Percentiles rank a stretch among this genome's conserved stretches.
Evolutionary conservation across 2,888 invertebrate genomes (phyloP).

Genomic region (Pseudococcus viburni): DNA sequence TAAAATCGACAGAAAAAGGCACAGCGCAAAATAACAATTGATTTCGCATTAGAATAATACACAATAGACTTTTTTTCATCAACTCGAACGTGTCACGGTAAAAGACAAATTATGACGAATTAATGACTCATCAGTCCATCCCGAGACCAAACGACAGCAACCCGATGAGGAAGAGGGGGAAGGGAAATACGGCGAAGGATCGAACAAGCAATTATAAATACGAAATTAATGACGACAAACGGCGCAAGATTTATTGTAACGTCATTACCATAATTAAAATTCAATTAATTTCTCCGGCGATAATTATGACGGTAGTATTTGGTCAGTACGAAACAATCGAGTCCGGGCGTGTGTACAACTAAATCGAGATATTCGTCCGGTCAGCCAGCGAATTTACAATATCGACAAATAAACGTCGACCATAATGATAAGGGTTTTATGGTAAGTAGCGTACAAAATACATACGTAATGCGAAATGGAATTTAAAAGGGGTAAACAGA

Average conservation of each 20-base stretch:
- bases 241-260: constrained; percentile 7
- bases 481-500: neutral
- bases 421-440: constrained; percentile 14
- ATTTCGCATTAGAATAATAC: neutral
- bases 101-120: constrained; percentile 63
- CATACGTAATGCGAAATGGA: neutral
- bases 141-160: neutral
- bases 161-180: neutral
- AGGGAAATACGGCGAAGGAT: neutral
- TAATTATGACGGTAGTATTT: neutral
- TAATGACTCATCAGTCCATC: neutral
- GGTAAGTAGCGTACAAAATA: constrained; percentile 17
- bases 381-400: neutral
- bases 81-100: constrained; percentile 16
- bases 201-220: constrained; percentile 24
- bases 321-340: neutral
- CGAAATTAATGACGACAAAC: constrained; percentile 56
- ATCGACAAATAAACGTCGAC: constrained; percentile 7
- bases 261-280: constrained; percentile 50
- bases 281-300: constrained; percentile 30
- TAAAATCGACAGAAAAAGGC: neutral
- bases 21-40: neutral
- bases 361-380: neutral
- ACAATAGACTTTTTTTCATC: neutral
- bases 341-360: neutral